Conservation (phyloP, 2,888 invertebrate species). For the Drosophila mayaguana region DNA sequence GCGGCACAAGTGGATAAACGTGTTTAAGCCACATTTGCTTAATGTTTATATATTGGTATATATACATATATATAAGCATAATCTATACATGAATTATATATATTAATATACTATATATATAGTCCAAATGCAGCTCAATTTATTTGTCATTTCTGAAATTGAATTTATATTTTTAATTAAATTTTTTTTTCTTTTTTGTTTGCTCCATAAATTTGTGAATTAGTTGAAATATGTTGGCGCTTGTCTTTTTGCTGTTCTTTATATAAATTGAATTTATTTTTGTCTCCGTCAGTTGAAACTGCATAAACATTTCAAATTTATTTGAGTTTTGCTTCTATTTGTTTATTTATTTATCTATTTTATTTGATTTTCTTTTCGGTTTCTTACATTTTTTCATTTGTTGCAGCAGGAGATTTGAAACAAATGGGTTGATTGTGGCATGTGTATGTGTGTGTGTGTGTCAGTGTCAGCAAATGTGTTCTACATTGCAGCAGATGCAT, state of each 20-base stretch:
- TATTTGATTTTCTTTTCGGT: background rate
- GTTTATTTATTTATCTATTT: conserved; percentile 31
- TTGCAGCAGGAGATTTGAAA: conserved; percentile 37
- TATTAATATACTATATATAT: background rate
- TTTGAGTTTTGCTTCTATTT: conserved; percentile 29
- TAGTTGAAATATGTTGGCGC: conserved; percentile 1
- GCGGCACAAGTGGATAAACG: conserved; percentile 37
- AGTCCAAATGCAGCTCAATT: background rate
- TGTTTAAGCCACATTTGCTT: conserved; percentile 20
- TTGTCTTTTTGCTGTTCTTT: conserved; percentile 1
- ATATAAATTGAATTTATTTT: conserved; percentile 47
- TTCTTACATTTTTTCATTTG: background rate
- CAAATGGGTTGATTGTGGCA: conserved; percentile 13
- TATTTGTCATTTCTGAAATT: background rate
- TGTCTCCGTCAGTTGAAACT: conserved; percentile 40
- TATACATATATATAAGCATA: background rate
- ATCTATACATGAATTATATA: background rate
- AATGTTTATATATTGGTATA: background rate
- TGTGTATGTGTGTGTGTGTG: background rate
- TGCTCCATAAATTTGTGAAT: conserved; percentile 24
- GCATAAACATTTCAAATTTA: conserved; percentile 69
- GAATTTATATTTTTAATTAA: background rate
- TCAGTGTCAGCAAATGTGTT: background rate
- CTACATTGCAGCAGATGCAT: background rate
- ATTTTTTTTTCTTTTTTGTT: background rate